A percentile compares a stretch with the other conserved stretches of the same genome.
These are phyloP conservation scores for Tanypteryx hageni DNA, from an alignment of 2,888 invertebrate species.

Conservation along the genomic window DNA sequence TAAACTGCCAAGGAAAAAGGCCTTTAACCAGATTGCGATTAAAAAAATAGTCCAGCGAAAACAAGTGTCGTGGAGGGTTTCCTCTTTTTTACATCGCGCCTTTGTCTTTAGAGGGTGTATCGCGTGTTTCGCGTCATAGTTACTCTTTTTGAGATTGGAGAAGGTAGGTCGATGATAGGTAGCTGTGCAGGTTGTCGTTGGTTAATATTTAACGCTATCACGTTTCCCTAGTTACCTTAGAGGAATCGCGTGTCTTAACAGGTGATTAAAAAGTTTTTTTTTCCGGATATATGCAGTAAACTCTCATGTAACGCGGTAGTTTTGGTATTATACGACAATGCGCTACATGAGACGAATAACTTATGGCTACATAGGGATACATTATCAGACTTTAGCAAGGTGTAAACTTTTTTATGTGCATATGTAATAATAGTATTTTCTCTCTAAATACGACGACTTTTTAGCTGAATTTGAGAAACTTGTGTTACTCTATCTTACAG, in stretches of 20 bases:
- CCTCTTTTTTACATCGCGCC: background rate
- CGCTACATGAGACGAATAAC: background rate
- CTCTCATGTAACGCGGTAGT: background rate
- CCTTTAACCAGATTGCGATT: background rate
- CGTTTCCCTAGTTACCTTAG: no score
- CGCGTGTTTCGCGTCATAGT: background rate
- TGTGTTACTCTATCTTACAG: no score
- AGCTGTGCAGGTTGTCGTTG: background rate
- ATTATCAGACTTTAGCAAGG: no score
- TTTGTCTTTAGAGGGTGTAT: background rate
- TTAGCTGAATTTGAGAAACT: no score
- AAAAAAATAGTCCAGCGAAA: background rate
- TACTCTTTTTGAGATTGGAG: background rate
- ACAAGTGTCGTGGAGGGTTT: background rate
- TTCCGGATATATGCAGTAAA: no score
- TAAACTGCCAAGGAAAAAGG: background rate
- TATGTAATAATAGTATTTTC: no score
- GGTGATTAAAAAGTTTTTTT: no score
- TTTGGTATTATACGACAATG: background rate
- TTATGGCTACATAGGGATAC: background rate
- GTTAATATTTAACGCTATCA: background rate
- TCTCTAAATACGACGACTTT: no score
- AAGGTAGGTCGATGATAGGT: background rate
- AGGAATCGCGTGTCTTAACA: no score
- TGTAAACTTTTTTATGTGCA: no score